Percentiles rank a stretch among this genome's conserved stretches.
Evolutionary conservation across 2,797 vertebrate species (phyloP).

Genomic region (Enteromius radiatus): DNA sequence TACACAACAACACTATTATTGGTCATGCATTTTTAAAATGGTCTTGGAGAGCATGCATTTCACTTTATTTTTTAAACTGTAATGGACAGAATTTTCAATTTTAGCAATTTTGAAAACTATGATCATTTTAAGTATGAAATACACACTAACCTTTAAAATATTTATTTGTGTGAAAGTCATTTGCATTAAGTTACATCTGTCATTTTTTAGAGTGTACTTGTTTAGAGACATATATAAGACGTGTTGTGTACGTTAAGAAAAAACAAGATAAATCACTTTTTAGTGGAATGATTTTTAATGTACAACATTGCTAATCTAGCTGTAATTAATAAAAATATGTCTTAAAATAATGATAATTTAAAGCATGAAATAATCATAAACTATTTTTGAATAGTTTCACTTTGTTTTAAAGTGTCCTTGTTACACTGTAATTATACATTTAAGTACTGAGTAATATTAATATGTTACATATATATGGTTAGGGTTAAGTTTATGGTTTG

Average conservation of each 20-base stretch:
- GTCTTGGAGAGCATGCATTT: not conserved
- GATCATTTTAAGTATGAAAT: not conserved
- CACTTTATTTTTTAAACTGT: not conserved
- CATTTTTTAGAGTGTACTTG: not conserved
- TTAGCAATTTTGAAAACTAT: not conserved
- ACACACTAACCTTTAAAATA: not conserved
- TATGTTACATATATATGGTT: not conserved
- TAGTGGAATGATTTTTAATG: not conserved
- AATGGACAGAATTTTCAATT: not conserved
- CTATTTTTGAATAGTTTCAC: not conserved
- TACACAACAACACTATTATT: conserved; percentile 4
- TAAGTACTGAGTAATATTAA: not conserved
- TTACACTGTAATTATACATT: not conserved
- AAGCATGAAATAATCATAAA: not conserved
- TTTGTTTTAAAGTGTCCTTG: not conserved
- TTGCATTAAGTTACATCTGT: not conserved
- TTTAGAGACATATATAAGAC: not conserved
- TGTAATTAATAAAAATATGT: not conserved
- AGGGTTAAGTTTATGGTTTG: not conserved
- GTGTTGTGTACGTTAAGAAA: not conserved
- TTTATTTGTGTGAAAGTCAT: not conserved
- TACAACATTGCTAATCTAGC: not conserved
- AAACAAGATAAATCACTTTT: not conserved
- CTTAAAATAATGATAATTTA: not conserved
- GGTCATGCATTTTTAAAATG: not conserved